A percentile compares a stretch with the other conserved stretches of the same genome.
Evolutionary conservation across 2,113 vertebrate species (phyloP).

Genomic region (Scytalopus superciliaris): DNA sequence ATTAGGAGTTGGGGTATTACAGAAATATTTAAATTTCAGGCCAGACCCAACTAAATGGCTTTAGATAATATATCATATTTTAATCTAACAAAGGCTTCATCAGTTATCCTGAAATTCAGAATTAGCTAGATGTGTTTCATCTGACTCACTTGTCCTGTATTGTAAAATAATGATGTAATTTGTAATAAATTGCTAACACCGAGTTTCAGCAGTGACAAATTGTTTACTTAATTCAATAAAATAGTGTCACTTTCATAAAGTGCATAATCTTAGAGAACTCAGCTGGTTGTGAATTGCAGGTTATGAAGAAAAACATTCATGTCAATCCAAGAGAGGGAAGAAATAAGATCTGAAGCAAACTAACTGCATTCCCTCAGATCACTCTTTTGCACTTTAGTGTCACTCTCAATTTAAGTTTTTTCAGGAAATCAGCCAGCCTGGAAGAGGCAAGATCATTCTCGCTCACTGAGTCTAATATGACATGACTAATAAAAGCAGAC

Average conservation of each 20-base stretch:
- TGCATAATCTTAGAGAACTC: slow-evolving; percentile 49
- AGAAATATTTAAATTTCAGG: slow-evolving; percentile 16
- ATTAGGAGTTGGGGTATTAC: slow-evolving; percentile 24
- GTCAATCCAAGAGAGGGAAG: slow-evolving; percentile 28
- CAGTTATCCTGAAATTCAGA: slow-evolving; percentile 40
- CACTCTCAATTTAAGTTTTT: slow-evolving; percentile 53
- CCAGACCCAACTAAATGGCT: slow-evolving; percentile 20
- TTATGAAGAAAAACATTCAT: slow-evolving; percentile 53
- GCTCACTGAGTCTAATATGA: slow-evolving; percentile 56
- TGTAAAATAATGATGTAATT: slow-evolving; percentile 61
- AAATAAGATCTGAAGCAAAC: slow-evolving; percentile 61
- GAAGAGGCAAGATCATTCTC: slow-evolving; percentile 48
- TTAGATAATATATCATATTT: slow-evolving; percentile 62
- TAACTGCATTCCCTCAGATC: slow-evolving; percentile 60
- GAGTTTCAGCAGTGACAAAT: slow-evolving; percentile 62
- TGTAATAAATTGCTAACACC: slow-evolving; percentile 67
- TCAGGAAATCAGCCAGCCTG: slow-evolving; percentile 2
- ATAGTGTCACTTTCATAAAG: slow-evolving; percentile 50
- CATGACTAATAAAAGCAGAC: slow-evolving; percentile 68
- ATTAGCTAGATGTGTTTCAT: slow-evolving; percentile 39
- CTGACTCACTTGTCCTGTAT: slow-evolving; percentile 37
- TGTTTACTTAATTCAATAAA: slow-evolving; percentile 76
- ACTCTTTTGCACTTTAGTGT: slow-evolving; percentile 63
- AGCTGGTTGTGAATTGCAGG: slow-evolving; percentile 48
- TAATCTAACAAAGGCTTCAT: slow-evolving; percentile 31